Percentiles rank a stretch among this genome's conserved stretches.
These are phyloP conservation scores for Spongia lamella DNA, from an alignment of 37 sponge, comb jelly and placozoan species.

Conservation along the genomic window DNA sequence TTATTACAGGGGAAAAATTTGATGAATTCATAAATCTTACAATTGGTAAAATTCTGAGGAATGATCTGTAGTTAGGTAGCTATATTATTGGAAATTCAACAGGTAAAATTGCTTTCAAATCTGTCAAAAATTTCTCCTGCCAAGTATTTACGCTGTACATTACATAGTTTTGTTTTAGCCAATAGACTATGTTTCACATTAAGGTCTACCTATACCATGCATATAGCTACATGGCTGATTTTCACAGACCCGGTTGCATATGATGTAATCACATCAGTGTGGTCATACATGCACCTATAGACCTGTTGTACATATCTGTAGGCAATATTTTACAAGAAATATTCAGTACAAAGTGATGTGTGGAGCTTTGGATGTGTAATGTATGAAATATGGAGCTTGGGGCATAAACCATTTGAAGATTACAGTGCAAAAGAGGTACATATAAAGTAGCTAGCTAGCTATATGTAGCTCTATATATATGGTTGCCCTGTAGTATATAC, in stretches of 20 bases:
- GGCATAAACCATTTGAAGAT: constrained; percentile 28
- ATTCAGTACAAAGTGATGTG: constrained; percentile 37
- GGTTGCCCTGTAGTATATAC: background rate
- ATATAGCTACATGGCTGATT: too few species aligned
- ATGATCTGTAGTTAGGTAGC: too few species aligned
- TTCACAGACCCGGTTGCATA: too few species aligned
- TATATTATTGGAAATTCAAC: too few species aligned
- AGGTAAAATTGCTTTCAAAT: too few species aligned
- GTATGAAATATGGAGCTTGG: constrained; percentile 54
- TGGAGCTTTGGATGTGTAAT: constrained; percentile 45
- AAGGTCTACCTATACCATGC: too few species aligned
- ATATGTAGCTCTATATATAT: background rate
- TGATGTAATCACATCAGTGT: too few species aligned
- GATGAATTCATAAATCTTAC: background rate
- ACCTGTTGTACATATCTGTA: background rate
- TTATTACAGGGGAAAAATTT: background rate
- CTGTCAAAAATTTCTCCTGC: too few species aligned
- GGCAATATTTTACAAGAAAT: constrained; percentile 39
- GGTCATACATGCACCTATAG: too few species aligned
- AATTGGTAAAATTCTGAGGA: background rate
- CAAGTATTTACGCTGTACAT: too few species aligned
- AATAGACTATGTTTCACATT: too few species aligned
- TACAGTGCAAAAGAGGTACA: constrained; percentile 5
- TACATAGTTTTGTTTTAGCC: too few species aligned
- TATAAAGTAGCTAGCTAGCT: background rate